Conservation (phyloP, 2,888 invertebrate genomes). For the Lutraria lutraria region DNA sequence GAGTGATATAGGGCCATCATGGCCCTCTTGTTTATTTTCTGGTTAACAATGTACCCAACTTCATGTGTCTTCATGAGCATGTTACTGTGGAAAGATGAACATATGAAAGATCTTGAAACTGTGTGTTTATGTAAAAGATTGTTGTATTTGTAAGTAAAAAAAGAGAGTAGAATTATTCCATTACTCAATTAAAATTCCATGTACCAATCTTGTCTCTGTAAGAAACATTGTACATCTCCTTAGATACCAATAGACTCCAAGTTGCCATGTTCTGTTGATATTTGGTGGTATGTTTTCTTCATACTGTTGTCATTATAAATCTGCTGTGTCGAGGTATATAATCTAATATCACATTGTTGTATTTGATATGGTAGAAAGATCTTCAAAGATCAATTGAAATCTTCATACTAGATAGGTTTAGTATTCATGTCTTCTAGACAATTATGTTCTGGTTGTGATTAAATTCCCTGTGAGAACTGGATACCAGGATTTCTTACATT, state of each 20-base stretch:
- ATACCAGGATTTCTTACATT: not conserved
- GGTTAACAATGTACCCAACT: too few species aligned
- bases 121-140: too few species aligned
- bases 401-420: slow-evolving; percentile 7
- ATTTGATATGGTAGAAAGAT: not conserved
- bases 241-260: not conserved
- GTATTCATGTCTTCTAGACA: not conserved
- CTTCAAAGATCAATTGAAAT: not conserved
- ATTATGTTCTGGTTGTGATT: not conserved
- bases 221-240: not conserved
- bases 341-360: not conserved
- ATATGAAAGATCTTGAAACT: too few species aligned
- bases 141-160: too few species aligned
- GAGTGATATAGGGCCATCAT: too few species aligned
- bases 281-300: not conserved
- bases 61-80: too few species aligned
- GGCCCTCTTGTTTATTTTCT: too few species aligned
- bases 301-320: not conserved
- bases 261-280: not conserved
- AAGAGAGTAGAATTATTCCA: too few species aligned
- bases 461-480: not conserved
- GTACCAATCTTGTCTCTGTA: too few species aligned
- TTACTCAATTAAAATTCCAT: too few species aligned
- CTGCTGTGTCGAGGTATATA: not conserved
- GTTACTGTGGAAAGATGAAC: too few species aligned